Evolutionary conservation across 2,888 invertebrate genomes (phyloP).

Genomic region (Tanypteryx hageni): DNA sequence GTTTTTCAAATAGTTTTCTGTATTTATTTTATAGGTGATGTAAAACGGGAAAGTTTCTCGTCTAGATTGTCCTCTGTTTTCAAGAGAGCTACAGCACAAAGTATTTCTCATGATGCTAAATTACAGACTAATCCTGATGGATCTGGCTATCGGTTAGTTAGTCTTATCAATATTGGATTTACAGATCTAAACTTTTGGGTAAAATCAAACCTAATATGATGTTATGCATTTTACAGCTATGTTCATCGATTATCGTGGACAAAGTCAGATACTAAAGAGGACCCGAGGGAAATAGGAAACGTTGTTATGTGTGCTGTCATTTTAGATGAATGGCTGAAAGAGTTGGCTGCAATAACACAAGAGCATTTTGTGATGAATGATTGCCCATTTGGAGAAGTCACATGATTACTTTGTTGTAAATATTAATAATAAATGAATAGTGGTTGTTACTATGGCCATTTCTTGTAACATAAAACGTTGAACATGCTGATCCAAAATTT

Average conservation of each 20-base stretch:
- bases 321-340: constrained; percentile 96
- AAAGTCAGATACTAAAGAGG: constrained; percentile 11
- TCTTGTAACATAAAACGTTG: constrained; percentile 32
- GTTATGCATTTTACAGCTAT: background rate
- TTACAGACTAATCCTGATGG: constrained; percentile 74
- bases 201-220: background rate
- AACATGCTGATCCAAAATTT: constrained; percentile 1
- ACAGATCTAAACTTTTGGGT: background rate
- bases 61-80: constrained; percentile 87
- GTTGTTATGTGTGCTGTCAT: constrained; percentile 90
- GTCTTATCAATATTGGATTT: background rate
- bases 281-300: constrained; percentile 76
- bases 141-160: constrained; percentile 71
- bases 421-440: background rate
- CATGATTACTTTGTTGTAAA: background rate
- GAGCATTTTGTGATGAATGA: constrained; percentile 84
- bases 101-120: constrained; percentile 40
- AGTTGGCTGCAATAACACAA: constrained; percentile 94
- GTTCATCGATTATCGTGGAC: constrained; percentile 36
- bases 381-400: constrained; percentile 34
- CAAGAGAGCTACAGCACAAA: constrained; percentile 76
- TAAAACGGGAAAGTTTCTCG: constrained; percentile 86
- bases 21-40: constrained; percentile 76
- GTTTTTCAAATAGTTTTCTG: background rate
- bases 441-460: background rate